Evolutionary conservation across 1,140 invertebrate genomes (phyloP), one percentile per base, ranked within the genome.

Genomic region (Arion vulgaris): DNA sequence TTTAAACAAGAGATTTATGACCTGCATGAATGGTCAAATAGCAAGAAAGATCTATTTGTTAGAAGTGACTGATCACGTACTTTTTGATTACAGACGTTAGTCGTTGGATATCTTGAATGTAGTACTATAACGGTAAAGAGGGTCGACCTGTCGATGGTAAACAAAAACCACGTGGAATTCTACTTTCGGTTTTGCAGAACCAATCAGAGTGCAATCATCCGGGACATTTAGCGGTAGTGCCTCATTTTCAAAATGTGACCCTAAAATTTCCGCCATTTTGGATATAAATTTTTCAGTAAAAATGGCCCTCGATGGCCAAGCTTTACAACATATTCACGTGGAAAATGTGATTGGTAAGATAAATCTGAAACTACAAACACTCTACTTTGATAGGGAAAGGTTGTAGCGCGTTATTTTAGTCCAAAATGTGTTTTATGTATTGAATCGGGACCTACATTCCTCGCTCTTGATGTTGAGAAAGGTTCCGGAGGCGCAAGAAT

Each of bases 331-430:
- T 75, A 89, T 90, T 81, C 89, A 89, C 69, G 87, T 90, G 51
- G 88, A 90, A 86, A 89, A 88, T 85, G 85, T 90, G 53, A 71
- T 87, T 75, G 90, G 90, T 90, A 86, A 85, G 86, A 81, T 57
- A 72, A 71, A 74, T 57, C 38, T 38, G 57, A 36, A 36, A 26
- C 36, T 7, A 57, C n/a, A 45, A 11, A 34, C 45, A 32, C 0
- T 57, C 45, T n/a, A 75, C 32, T 0, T 17, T 28, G 51, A 34
- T 32, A 38, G 51, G 4, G 39, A 26, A 28, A 17, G 57, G n/a
- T 23, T 39, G 34, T 28, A n/a, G 51, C 32, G 0, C 26, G 11
- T 28, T n/a, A 26, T 51, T 62, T 73, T 83, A 19, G 26, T 28
- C 23, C n/a, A 38, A 23, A n/a, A n/a, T 80, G 39, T 49, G 0